Conservation (phyloP, 2,797 vertebrate species). For the Cossypha dichroa region DNA sequence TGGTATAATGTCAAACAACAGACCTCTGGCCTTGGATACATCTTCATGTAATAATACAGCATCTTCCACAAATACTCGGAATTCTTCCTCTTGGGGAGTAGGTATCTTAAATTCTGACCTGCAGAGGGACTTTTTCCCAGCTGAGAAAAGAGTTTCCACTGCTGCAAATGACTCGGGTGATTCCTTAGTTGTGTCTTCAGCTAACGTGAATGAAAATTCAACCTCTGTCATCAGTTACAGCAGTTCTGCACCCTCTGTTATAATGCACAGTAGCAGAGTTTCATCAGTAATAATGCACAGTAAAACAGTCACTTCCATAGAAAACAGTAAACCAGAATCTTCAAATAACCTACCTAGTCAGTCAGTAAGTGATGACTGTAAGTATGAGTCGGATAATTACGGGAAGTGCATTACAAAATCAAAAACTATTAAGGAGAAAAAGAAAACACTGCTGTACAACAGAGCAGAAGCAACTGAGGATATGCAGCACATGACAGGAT, state of each 20-base stretch:
- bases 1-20: slow-evolving; percentile 69
- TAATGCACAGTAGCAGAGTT: slow-evolving; percentile 81
- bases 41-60: slow-evolving; percentile 70
- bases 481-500: slow-evolving; percentile 67
- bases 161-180: background rate
- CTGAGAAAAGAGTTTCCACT: slow-evolving; percentile 49
- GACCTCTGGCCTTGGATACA: slow-evolving; percentile 82
- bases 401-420: slow-evolving; percentile 50
- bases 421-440: slow-evolving; percentile 74
- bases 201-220: slow-evolving; percentile 55
- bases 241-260: slow-evolving; percentile 79
- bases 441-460: slow-evolving; percentile 30
- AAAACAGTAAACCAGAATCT: slow-evolving; percentile 55
- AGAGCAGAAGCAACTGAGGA: slow-evolving; percentile 83
- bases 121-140: slow-evolving; percentile 53
- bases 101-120: slow-evolving; percentile 59
- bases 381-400: slow-evolving; percentile 72
- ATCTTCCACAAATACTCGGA: slow-evolving; percentile 38
- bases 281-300: slow-evolving; percentile 79
- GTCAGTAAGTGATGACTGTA: slow-evolving; percentile 64
- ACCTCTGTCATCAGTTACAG: slow-evolving; percentile 81
- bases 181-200: slow-evolving; percentile 15
- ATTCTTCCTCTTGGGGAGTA: slow-evolving; percentile 62
- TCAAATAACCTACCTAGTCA: slow-evolving; percentile 8
- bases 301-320: slow-evolving; percentile 70